A percentile compares a stretch with the other conserved stretches of the same genome.
These are phyloP conservation scores for Epirrita christyi DNA, from an alignment of 2,888 invertebrate species.

Conservation along the genomic window DNA sequence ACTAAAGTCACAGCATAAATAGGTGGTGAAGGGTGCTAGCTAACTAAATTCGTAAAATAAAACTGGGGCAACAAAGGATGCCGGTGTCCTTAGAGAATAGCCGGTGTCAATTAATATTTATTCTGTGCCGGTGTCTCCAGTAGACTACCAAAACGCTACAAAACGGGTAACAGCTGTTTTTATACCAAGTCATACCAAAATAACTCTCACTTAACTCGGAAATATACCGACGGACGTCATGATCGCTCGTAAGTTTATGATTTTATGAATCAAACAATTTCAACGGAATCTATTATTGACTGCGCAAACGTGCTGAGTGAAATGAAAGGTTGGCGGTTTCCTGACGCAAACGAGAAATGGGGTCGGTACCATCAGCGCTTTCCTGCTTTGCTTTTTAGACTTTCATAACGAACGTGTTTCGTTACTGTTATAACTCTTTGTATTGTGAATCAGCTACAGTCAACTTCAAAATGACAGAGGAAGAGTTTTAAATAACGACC, in stretches of 20 bases:
- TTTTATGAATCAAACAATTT: conserved; percentile 61
- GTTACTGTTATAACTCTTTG: no score
- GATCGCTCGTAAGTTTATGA: conserved; percentile 56
- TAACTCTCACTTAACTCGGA: conserved; percentile 20
- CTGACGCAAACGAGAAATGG: conserved; percentile 74
- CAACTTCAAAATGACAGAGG: no score
- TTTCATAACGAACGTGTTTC: background rate
- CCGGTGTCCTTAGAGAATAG: no score
- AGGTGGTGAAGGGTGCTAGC: no score
- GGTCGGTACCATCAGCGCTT: conserved; percentile 58
- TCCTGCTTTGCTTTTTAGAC: conserved; percentile 38
- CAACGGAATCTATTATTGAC: conserved; percentile 78
- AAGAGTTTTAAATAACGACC: no score
- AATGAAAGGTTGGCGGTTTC: conserved; percentile 78
- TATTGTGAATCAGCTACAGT: no score
- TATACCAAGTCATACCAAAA: conserved; percentile 9
- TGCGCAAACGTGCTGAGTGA: conserved; percentile 70
- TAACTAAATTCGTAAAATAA: no score
- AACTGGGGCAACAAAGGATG: no score
- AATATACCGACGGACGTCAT: conserved; percentile 48
- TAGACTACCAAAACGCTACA: no score
- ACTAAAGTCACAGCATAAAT: no score
- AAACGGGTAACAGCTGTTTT: background rate
- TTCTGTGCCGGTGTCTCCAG: no score
- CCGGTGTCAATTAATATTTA: no score